Evolutionary conservation across 2,888 invertebrate species (phyloP), one percentile per base, ranked within the genome.

Genomic region (Trilocha varians): DNA sequence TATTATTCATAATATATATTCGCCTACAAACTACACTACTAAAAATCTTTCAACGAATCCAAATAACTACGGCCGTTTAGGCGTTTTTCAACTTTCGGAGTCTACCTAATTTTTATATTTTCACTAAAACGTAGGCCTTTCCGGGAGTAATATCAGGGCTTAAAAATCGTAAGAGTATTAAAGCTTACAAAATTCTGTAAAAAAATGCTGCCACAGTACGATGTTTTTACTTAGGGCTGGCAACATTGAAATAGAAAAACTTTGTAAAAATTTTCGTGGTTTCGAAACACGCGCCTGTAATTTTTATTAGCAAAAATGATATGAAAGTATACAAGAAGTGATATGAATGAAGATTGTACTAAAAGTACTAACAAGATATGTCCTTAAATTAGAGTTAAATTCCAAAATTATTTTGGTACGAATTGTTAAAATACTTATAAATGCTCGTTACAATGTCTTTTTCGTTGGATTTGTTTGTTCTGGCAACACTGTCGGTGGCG

Each of bases 291-390:
- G 65, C 71, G 74, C 64, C 62, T 54, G 58, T 58, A 57, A 59
- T 67, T 65, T 59, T 62, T 11, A 25, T 56, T 77, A 80, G 77
- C 75, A 75, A 76, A 71, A 77, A 80, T 77, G 84, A 85, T 84
- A 83, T 85, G 84, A 68, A 70, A 77, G 76, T 83, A 78, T 84
- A 83, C 82, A 84, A 78, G 76, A 71, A 72, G 77, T 84, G 84
- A 85, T 85, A 85, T 85, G 84, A 25, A 82, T 65, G 77, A 68
- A 78, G 72, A 79, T 83, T 82, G 82, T 82, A 80, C 82, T 83
- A 82, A 77, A 70, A 70, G 80, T 82, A 80, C 83, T 83, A 82
- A 77, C 69, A 70, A 78, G 83, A 84, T 84, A 85, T 84, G 83
- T 83, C 79, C 78, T 80, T 77, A 79, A 76, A 75, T 59, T 70